Evolutionary conservation across 2,797 vertebrate genomes (phyloP), one percentile per base, ranked within the genome.

Genomic region (Cirrhinus mrigala): DNA sequence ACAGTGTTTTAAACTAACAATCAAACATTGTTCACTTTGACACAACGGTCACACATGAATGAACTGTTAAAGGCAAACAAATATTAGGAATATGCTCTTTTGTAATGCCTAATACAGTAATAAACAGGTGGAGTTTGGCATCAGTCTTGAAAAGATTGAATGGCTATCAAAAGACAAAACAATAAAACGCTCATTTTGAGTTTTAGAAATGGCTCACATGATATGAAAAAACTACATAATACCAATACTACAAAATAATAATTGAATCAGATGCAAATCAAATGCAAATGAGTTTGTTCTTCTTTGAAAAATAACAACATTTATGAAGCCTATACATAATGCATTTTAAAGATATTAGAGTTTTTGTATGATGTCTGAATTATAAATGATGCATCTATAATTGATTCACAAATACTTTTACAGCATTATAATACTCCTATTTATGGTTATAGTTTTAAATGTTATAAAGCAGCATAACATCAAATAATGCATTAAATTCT

Each of bases 101-200:
- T 66, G 60, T 50, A 80, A 46, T 50, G 24, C 46, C 48, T 33
- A 9, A 54, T 24, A 37, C 33, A 40, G 20, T 9, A 56, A 58
- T n/a, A n/a, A 54, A 76, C 10, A 76, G 73, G 20, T 16, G 52
- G 6, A 77, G 22, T 77, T 77, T 77, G 74, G 52, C 22, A n/a
- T 77, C 74, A 8, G 29, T 20, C 15, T 5, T 46, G 3, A 46
- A 71, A 22, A 74, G 24, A 74, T 29, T 27, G 15, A 48, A 52
- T 58, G 9, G 20, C 9, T 58, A n/a, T 58, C n/a, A n/a, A 69
- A 22, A 69, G 29, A 10, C 16, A 2, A 69, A 69, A 69, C 18
- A 20, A 3, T 29, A 3, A 69, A 69, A 37, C 1, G 7, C 16
- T 33, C 0, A 3, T 69, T 71, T 46, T 46, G 11, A 71, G 44